Conservation (phyloP, 1,140 invertebrate species). For the Drosophila sucinea region DNA sequence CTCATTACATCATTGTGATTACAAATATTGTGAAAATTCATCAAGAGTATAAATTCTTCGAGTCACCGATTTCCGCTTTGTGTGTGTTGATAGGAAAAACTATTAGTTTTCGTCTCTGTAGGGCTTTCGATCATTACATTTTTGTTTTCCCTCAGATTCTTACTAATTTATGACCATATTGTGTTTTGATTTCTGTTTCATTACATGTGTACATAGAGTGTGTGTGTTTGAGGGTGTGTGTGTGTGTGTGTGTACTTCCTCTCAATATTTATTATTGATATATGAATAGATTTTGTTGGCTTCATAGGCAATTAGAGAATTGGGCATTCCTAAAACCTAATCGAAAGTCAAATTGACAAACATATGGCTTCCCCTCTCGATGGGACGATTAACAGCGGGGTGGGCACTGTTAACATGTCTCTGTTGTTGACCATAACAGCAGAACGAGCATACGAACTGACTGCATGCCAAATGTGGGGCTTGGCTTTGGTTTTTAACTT, state of each 20-base stretch:
- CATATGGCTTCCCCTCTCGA: constrained; percentile 53
- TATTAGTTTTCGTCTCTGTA: constrained; percentile 24
- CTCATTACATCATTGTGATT: too few species aligned
- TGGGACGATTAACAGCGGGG: constrained; percentile 24
- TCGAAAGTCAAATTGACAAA: constrained; percentile 44
- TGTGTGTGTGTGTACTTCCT: background rate
- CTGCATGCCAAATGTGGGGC: constrained; percentile 42
- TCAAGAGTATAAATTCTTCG: background rate
- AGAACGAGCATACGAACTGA: constrained; percentile 5
- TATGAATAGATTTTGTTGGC: constrained; percentile 36
- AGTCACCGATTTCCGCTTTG: background rate
- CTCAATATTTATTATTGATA: constrained; percentile 20
- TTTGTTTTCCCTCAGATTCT: background rate
- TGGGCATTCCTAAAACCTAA: constrained; percentile 41
- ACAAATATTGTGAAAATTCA: background rate
- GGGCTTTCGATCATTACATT: background rate
- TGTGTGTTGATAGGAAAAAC: background rate
- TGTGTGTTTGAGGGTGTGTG: background rate
- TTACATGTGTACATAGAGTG: background rate
- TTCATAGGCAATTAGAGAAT: constrained; percentile 55
- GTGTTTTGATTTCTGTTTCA: background rate
- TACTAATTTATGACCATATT: constrained; percentile 10
- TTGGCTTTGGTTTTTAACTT: constrained; percentile 45
- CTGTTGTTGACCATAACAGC: constrained; percentile 42
- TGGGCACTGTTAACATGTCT: constrained; percentile 23